Percentiles rank a stretch among this genome's conserved stretches.
phyloP scores from a whole-genome alignment of 2,888 invertebrate genomes.

The Agrotis segetum region DNA sequence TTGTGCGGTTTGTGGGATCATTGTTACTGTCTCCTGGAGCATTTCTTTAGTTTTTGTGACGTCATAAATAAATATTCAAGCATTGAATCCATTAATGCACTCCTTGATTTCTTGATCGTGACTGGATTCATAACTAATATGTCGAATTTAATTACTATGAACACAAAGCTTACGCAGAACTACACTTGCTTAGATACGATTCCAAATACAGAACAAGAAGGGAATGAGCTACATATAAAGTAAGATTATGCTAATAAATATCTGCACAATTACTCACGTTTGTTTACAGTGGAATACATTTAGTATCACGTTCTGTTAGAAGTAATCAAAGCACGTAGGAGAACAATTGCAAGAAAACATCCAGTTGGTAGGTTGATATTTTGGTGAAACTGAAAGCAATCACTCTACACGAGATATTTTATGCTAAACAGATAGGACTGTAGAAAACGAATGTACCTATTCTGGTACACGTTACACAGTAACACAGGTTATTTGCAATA shows the following conservation, averaged over 20 bases:
- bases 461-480: constrained; percentile 48
- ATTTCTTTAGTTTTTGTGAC: constrained; percentile 32
- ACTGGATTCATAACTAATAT: constrained; percentile 29
- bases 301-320: constrained; percentile 71
- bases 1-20: constrained; percentile 67
- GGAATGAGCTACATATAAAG: constrained; percentile 71
- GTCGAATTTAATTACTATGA: constrained; percentile 40
- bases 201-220: constrained; percentile 72
- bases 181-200: constrained; percentile 58
- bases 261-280: constrained; percentile 75
- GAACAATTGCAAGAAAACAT: constrained; percentile 62
- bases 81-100: constrained; percentile 4
- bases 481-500: constrained; percentile 43
- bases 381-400: constrained; percentile 53
- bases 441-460: constrained; percentile 34
- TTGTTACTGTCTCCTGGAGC: constrained; percentile 63
- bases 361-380: constrained; percentile 49
- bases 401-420: constrained; percentile 30
- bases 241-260: constrained; percentile 71
- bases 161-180: constrained; percentile 27
- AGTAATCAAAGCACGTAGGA: constrained; percentile 72
- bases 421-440: constrained; percentile 30
- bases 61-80: neutral
- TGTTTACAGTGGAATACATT: constrained; percentile 75
- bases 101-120: constrained; percentile 16